Percentiles rank a stretch among this genome's conserved stretches.
Conservation (phyloP, 1,140 invertebrate genomes). For the Hermatobates lingyangjiaoensis region DNA sequence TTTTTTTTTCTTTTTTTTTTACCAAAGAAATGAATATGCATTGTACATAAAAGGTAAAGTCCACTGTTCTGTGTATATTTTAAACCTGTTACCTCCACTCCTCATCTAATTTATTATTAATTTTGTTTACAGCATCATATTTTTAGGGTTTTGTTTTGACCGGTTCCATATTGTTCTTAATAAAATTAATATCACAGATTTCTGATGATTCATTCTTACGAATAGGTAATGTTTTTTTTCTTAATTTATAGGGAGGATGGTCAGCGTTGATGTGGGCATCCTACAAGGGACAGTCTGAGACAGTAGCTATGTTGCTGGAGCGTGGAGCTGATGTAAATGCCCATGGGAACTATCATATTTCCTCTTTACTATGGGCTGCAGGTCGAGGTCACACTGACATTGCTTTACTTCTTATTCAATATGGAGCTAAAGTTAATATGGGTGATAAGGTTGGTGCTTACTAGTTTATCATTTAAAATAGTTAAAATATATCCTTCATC, state of each 20-base stretch:
- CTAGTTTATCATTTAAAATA: neutral
- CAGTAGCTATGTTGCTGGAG: slow-evolving; percentile 64
- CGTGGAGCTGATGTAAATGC: slow-evolving; percentile 79
- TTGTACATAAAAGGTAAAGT: too few species aligned
- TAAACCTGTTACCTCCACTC: too few species aligned
- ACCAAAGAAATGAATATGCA: too few species aligned
- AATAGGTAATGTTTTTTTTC: too few species aligned
- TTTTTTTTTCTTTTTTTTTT: too few species aligned
- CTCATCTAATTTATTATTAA: too few species aligned
- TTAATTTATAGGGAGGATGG: slow-evolving; percentile 84
- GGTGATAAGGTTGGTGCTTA: slow-evolving; percentile 55
- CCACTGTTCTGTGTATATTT: too few species aligned
- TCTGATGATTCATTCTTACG: too few species aligned
- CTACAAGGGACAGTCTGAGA: slow-evolving; percentile 71
- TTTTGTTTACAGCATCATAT: too few species aligned
- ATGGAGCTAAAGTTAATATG: slow-evolving; percentile 79
- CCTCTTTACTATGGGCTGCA: slow-evolving; percentile 81
- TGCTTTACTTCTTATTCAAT: slow-evolving; percentile 55
- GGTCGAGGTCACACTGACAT: slow-evolving; percentile 77
- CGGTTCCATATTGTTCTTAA: too few species aligned
- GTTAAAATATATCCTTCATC: neutral
- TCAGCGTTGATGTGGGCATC: slow-evolving; percentile 93
- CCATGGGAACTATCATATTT: slow-evolving; percentile 89
- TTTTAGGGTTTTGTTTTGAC: too few species aligned
- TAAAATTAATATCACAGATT: too few species aligned